Evolutionary conservation across 2,888 invertebrate genomes (phyloP).

Genomic region (Tridacna crocea): DNA sequence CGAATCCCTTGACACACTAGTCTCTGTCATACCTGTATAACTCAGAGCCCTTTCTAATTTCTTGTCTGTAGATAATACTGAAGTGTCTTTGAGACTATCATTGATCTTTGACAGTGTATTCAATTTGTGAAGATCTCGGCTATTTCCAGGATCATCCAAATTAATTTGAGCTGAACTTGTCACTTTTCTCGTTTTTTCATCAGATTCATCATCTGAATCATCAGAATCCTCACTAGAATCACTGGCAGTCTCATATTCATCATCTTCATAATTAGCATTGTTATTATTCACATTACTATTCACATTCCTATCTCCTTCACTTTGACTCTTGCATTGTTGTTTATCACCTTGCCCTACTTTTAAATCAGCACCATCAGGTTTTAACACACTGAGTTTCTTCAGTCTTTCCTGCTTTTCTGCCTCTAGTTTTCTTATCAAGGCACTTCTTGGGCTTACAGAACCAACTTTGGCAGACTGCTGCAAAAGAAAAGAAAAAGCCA

Average conservation of each 20-base stretch:
- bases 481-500: background rate
- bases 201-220: constrained; percentile 33
- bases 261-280: constrained; percentile 37
- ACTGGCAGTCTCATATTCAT: constrained; percentile 50
- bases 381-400: constrained; percentile 22
- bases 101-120: background rate
- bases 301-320: background rate
- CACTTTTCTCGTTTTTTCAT: constrained; percentile 30
- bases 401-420: constrained; percentile 38
- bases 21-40: constrained; percentile 53
- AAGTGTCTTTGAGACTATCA: constrained; percentile 37
- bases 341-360: background rate
- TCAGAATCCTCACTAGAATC: constrained; percentile 46
- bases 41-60: constrained; percentile 48
- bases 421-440: constrained; percentile 51
- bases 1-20: constrained; percentile 36
- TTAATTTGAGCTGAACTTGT: constrained; percentile 5
- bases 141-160: constrained; percentile 20
- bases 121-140: constrained; percentile 7
- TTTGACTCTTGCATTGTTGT: background rate
- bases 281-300: constrained; percentile 1
- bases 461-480: constrained; percentile 18
- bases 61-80: constrained; percentile 53
- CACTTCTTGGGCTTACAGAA: constrained; percentile 43
- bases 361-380: background rate